Conservation (phyloP, 1,140 invertebrate genomes). For the Caenorhabditis inopinata region DNA sequence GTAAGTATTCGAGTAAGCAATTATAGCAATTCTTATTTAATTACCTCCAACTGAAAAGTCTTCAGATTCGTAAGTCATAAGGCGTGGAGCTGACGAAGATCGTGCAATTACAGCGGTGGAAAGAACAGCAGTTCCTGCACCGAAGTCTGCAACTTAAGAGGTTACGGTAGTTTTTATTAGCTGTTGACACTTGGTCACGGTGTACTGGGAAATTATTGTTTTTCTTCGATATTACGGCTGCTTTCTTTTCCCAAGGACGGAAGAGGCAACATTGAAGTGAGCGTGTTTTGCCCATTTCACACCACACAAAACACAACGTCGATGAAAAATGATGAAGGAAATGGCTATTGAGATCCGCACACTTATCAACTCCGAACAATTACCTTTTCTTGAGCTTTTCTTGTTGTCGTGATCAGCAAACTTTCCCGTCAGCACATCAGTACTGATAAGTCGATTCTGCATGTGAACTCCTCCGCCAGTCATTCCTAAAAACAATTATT, state of each 20-base stretch:
- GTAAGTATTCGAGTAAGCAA: background rate
- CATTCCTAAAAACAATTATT: background rate
- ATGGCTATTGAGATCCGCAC: too few species aligned
- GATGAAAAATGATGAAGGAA: too few species aligned
- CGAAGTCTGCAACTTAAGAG: constrained; percentile 28
- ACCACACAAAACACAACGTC: too few species aligned
- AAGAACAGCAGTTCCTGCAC: constrained; percentile 57
- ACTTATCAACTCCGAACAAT: background rate
- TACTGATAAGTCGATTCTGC: constrained; percentile 62
- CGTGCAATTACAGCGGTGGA: constrained; percentile 64
- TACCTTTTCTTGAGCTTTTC: background rate
- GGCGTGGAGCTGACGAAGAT: constrained; percentile 60
- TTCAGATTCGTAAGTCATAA: constrained; percentile 63
- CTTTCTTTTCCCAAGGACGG: too few species aligned
- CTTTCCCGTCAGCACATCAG: constrained; percentile 62
- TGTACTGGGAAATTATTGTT: too few species aligned
- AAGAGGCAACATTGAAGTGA: too few species aligned
- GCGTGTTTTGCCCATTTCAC: too few species aligned
- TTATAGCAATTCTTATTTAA: too few species aligned
- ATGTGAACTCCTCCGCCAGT: constrained; percentile 50
- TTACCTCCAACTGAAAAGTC: constrained; percentile 56
- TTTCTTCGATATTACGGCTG: too few species aligned
- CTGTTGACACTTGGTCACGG: too few species aligned
- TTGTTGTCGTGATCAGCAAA: constrained; percentile 47
- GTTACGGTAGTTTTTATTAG: too few species aligned